Base-by-base conservation (phyloP, 1,140 invertebrate genomes). In the Magallana ariakensis region DNA sequence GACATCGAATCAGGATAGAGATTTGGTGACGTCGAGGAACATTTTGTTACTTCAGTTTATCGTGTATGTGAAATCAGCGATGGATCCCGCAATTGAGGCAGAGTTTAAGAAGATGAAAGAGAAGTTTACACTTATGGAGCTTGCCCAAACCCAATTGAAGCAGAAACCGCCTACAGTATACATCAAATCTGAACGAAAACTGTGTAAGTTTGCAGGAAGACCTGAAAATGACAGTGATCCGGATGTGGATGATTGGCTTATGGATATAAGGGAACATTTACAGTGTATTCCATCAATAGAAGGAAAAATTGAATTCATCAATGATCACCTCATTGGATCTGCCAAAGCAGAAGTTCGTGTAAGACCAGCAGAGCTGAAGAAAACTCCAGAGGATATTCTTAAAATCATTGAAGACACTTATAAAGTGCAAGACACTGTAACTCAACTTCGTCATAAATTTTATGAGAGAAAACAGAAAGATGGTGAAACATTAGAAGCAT, bases 241-340 rank as follows among this genome's bases (percentile, higher is more conserved):
- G 16, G 81, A 83, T 22, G 82, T 58, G 2, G 56, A 83, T 4
- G 81, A 83, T 22, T 83, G 81, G 81, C 16, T 83, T 3, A n/a
- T 13, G 11, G 81, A 83, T 56, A 57, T 83, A 15, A 55, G 54
- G 11, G 81, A 83, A 57, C 81, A 83, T 83, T 4, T 83, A 6
- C n/a, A 3, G 6, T 57, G 81, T 57, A 83, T 83, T 11, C 81
- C 53, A 83, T 11, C 46, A 15, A 55, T 1, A n/a, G 81, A 83
- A n/a, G 19, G 54, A 10, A 83, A 83, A 83, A 83, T 83, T 16
- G 81, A 83, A 56, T 83, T 83, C 19, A 83, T 83, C 53, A 13
- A 56, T 57, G 54, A 83, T 6, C 81, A 85, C 33, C 46, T 85
- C 46, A 46, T 11, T 16, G 84, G 62, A 53, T 15, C 46, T 53